Base-by-base conservation (phyloP, 2,113 vertebrate species). In the Hystrix brachyura region DNA sequence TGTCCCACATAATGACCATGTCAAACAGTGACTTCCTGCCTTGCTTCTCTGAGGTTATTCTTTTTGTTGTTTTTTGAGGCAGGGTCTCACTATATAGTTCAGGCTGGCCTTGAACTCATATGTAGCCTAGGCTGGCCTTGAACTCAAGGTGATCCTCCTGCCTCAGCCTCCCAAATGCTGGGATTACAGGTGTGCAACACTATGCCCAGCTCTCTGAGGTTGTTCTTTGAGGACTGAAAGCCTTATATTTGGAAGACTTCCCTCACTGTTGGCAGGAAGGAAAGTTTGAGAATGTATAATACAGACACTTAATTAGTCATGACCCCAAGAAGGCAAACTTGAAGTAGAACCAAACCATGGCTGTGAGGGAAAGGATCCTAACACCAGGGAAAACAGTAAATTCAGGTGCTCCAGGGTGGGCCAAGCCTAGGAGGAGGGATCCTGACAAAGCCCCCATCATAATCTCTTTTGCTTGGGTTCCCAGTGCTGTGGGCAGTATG, bases 401-500 rank as follows among this genome's bases (percentile, higher is more conserved):
- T 19, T 19, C 18, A 32, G n/a, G 5, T 6, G 5, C 57, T 34
- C 18, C 1, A 9, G 51, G 27, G 9, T 1, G 53, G 25, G 81
- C 53, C 51, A n/a, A 2, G 53, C 9, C n/a, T 32, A 25, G 57
- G 4, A 34, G 29, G 23, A 27, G 90, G 64, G 13, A 25, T 48
- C 48, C 0, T 21, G 85, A 88, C 32, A 8, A 51, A 0, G 1
- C 23, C 38, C 1, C 0, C 0, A 23, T 0, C 11, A 25, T 1
- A 9, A 23, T 71, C 29, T 51, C 32, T 46, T 84, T 3, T 19
- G 0, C 23, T 34, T n/a, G 81, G 12, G 46, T 19, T 25, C 34
- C 64, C 38, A 51, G 48, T 17, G 2, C 10, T 34, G 59, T 29
- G 90, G 57, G 0, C 0, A 6, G 25, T 9, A 4, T 7, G 72